Base-by-base conservation (phyloP, 2,888 invertebrate species). In the Imbricaverruca yamaguchii region DNA sequence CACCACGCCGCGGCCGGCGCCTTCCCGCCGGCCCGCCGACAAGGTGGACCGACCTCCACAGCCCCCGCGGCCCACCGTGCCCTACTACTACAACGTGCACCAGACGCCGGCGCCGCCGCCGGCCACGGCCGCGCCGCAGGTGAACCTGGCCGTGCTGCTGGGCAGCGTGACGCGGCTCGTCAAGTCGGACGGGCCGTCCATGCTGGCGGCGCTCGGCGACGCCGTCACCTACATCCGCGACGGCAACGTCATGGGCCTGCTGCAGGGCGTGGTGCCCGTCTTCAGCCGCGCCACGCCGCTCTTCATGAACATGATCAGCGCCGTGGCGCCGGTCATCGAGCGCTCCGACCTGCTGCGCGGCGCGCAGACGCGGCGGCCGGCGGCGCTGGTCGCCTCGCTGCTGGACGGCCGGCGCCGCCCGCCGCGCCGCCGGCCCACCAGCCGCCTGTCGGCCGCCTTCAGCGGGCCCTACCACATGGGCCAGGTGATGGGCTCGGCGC, bases 51-150 rank as follows among this genome's bases (percentile, higher is more conserved):
- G 8, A 21, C 74, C 53, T 15, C 21, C 69, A 39, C 56, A 8
- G 11, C 57, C 79, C 4, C n/a, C 25, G 23, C 79, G 57, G 57
- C 79, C 79, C 23, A 21, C 79, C 13, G 18, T 57, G 11, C 79
- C 79, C 9, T 79, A n/a, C 79, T 79, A 79, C 79, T 79, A 79
- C 57, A 79, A 79, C 79, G 15, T 23, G 57, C n/a, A 56, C 79
- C 23, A 23, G 57, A 56, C 57, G 23, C 25, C 79, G 57, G 74
- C 55, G 55, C 74, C 74, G 55, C 21, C 74, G 21, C 25, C 67
- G 12, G n/a, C 56, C 55, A 9, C 57, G 1, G 23, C 77, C 9
- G 21, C 18, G 77, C 55, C 79, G 11, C 59, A 56, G 15, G 25
- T 79, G 25, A 57, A 79, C 11, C 56, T 79, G 23, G 57, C 25